These are phyloP conservation scores for Lepilemur ruficaudatus DNA, from an alignment of 2,797 vertebrate species.

Conservation along the genomic window DNA sequence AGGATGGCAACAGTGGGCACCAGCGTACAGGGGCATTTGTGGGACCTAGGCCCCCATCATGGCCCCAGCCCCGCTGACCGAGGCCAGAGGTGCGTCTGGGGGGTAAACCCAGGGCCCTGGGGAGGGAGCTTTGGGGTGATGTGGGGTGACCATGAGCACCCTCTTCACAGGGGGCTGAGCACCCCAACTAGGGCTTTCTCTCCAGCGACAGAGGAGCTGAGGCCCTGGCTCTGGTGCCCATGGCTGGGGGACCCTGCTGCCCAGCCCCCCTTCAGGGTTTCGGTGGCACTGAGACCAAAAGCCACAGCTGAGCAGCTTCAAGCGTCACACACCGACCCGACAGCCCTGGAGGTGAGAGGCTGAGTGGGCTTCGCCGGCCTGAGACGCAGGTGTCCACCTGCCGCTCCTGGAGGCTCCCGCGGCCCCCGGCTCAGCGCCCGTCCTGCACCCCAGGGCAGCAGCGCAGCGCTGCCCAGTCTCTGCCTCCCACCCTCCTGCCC, in stretches of 20 bases:
- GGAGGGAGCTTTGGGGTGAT: neutral
- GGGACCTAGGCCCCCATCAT: neutral
- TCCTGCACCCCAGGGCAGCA: neutral
- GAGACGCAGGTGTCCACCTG: neutral
- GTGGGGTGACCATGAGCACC: rapidly evolving
- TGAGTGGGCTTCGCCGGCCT: neutral
- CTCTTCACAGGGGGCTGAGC: no score
- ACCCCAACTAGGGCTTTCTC: neutral
- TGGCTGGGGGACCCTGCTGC: neutral
- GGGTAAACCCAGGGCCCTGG: neutral
- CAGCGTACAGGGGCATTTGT: neutral
- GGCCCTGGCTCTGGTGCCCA: rapidly evolving
- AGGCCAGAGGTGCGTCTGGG: rapidly evolving
- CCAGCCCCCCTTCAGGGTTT: neutral
- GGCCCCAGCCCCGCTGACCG: neutral
- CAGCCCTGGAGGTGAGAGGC: neutral
- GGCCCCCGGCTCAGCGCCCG: neutral
- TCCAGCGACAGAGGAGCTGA: neutral
- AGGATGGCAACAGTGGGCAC: rapidly evolving
- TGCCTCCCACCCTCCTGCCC: no score
- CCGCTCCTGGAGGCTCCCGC: rapidly evolving
- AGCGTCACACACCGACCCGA: no score
- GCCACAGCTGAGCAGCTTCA: neutral
- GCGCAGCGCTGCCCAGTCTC: neutral
- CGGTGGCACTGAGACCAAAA: neutral